Percentiles rank a stretch among this genome's conserved stretches.
Evolutionary conservation across 2,888 invertebrate species (phyloP).

Genomic region (Megastigmus dorsalis): DNA sequence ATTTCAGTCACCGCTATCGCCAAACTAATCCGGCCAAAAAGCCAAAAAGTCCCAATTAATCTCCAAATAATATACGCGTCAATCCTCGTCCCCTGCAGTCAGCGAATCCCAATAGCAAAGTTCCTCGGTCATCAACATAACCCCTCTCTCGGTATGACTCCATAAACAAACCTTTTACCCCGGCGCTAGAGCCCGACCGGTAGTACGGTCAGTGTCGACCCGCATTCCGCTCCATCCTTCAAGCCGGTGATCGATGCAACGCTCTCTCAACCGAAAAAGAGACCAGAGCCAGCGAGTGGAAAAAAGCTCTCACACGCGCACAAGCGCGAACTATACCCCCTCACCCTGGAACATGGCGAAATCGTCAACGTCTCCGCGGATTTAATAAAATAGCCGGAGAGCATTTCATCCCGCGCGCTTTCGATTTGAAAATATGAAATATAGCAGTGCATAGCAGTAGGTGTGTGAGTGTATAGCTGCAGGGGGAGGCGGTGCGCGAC

Average conservation of each 20-base stretch:
- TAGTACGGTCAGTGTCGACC: too few species aligned
- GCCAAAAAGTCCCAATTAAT: slow-evolving; percentile 27
- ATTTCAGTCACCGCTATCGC: too few species aligned
- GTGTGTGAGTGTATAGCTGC: too few species aligned
- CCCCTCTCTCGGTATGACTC: slow-evolving; percentile 1
- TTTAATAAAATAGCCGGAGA: slow-evolving; percentile 41
- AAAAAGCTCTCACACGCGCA: not conserved
- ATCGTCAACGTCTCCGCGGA: slow-evolving; percentile 34
- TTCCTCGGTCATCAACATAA: not conserved
- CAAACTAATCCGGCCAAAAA: slow-evolving; percentile 20
- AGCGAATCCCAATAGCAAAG: not conserved
- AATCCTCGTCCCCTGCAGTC: too few species aligned
- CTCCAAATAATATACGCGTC: slow-evolving; percentile 18
- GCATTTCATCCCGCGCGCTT: slow-evolving; percentile 1
- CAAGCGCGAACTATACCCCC: not conserved
- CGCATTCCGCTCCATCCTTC: slow-evolving; percentile 32
- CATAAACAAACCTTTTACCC: slow-evolving; percentile 7
- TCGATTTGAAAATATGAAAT: slow-evolving; percentile 47
- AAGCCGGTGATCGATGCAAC: slow-evolving; percentile 28
- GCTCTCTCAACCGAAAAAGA: not conserved
- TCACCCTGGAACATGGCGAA: too few species aligned
- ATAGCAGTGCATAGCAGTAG: slow-evolving; percentile 8
- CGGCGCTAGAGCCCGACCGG: not conserved
- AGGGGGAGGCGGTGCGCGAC: not conserved
- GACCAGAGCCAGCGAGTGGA: slow-evolving; percentile 24